Evolutionary conservation across 2,113 vertebrate genomes (phyloP).

Genomic region (Rhipidura dahli): DNA sequence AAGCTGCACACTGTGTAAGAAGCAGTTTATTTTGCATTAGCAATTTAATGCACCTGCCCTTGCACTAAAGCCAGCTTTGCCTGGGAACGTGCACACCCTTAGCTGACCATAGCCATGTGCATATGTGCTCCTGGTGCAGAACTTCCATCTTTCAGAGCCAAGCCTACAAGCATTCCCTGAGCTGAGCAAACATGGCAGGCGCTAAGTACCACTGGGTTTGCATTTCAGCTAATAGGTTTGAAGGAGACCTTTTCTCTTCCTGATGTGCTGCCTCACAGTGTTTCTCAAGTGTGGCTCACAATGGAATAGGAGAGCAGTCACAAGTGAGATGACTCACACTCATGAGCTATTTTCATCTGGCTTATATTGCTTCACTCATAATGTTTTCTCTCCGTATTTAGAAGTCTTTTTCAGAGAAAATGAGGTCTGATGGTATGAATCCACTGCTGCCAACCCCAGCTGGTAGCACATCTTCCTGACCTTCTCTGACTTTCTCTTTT

Average conservation of each 20-base stretch:
- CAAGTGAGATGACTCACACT: constrained; percentile 44
- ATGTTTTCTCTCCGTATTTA: background rate
- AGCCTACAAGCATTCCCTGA: background rate
- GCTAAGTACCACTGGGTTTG: background rate
- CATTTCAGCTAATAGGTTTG: background rate
- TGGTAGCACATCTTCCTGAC: background rate
- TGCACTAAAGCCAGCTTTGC: background rate
- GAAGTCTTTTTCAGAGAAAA: constrained; percentile 8
- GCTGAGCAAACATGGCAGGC: background rate
- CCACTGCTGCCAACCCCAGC: background rate
- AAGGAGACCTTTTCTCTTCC: background rate
- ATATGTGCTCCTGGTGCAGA: background rate
- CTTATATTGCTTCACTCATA: background rate
- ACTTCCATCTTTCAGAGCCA: background rate
- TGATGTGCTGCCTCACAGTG: background rate
- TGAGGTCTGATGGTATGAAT: background rate
- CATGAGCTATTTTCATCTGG: constrained; percentile 33
- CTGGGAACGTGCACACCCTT: background rate
- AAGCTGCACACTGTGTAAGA: background rate
- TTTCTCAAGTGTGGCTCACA: background rate
- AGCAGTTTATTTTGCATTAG: background rate
- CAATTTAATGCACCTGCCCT: background rate
- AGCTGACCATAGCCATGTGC: rapidly evolving
- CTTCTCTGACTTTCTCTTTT: background rate
- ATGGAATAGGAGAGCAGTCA: constrained; percentile 4